Evolutionary conservation across 2,888 invertebrate genomes (phyloP).

Genomic region (Nycteola revayana): DNA sequence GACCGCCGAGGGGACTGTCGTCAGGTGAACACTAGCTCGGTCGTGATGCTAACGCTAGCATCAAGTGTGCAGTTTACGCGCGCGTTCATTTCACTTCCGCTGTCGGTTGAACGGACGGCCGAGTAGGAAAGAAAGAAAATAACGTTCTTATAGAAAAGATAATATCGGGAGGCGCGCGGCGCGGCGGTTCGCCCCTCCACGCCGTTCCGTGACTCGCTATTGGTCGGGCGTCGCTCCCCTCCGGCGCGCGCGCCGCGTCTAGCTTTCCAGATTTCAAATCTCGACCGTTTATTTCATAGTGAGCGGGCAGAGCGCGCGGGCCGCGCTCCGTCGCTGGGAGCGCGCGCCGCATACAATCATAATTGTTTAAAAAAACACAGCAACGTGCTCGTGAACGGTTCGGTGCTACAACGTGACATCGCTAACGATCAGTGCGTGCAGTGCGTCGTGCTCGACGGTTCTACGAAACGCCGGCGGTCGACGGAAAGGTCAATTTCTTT

Average conservation of each 20-base stretch:
- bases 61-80: slow-evolving; percentile 66
- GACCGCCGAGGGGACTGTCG: slow-evolving; percentile 31
- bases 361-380: slow-evolving; percentile 57
- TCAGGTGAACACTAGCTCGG: slow-evolving; percentile 29
- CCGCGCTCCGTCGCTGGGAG: slow-evolving; percentile 39
- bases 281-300: slow-evolving; percentile 80
- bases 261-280: slow-evolving; percentile 79
- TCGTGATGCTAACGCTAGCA: slow-evolving; percentile 27
- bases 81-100: slow-evolving; percentile 78
- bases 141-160: slow-evolving; percentile 76
- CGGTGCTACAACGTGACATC: slow-evolving; percentile 74
- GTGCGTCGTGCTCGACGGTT: slow-evolving; percentile 59
- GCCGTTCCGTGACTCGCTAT: slow-evolving; percentile 56
- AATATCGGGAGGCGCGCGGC: slow-evolving; percentile 61
- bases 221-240: slow-evolving; percentile 55
- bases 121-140: slow-evolving; percentile 77
- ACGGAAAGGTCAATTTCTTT: slow-evolving; percentile 80
- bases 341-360: slow-evolving; percentile 45
- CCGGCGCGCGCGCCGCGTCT: slow-evolving; percentile 74
- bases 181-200: slow-evolving; percentile 58
- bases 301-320: slow-evolving; percentile 64
- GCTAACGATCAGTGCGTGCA: slow-evolving; percentile 74
- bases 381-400: slow-evolving; percentile 74
- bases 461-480: slow-evolving; percentile 41
- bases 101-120: slow-evolving; percentile 73